Evolutionary conservation across 2,888 invertebrate species (phyloP).

Genomic region (Clitarchus hookeri): DNA sequence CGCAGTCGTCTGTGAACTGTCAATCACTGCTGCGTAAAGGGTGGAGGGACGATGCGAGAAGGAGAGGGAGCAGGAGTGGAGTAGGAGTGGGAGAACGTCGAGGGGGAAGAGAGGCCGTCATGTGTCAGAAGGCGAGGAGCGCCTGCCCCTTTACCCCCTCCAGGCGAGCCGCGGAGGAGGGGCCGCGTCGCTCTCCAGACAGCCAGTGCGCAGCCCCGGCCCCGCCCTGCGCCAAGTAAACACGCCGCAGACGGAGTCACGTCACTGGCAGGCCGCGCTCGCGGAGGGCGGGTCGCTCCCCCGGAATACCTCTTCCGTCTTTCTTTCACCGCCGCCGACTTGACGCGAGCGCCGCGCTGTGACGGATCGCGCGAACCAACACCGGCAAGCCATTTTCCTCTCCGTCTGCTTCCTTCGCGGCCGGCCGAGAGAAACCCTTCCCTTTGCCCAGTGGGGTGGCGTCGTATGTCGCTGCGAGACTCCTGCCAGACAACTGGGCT

Average conservation of each 20-base stretch:
- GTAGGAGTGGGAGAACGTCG: constrained; percentile 21
- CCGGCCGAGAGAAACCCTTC: background rate
- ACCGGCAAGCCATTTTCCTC: constrained; percentile 29
- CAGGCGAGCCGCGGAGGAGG: constrained; percentile 21
- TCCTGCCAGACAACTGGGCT: constrained; percentile 2
- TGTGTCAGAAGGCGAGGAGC: constrained; percentile 28
- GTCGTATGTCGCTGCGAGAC: background rate
- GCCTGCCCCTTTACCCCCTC: constrained; percentile 16
- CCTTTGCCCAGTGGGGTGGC: background rate
- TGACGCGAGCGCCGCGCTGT: constrained; percentile 35
- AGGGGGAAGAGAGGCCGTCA: constrained; percentile 29
- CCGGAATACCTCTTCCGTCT: constrained; percentile 56
- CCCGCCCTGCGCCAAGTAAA: constrained; percentile 30
- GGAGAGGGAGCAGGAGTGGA: constrained; percentile 4
- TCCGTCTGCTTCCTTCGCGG: background rate
- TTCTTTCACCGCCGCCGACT: background rate
- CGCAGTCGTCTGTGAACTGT: constrained; percentile 70
- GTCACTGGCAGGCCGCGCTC: constrained; percentile 34
- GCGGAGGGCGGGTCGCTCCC: background rate
- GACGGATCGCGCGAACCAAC: constrained; percentile 36
- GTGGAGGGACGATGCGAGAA: constrained; percentile 29
- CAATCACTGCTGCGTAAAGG: constrained; percentile 60
- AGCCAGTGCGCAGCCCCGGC: constrained; percentile 36
- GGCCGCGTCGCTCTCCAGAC: constrained; percentile 34
- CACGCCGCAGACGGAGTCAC: constrained; percentile 30